Evolutionary conservation across 2,113 vertebrate genomes (phyloP), one percentile per base, ranked within the genome.

Genomic region (Orthonyx spaldingii): DNA sequence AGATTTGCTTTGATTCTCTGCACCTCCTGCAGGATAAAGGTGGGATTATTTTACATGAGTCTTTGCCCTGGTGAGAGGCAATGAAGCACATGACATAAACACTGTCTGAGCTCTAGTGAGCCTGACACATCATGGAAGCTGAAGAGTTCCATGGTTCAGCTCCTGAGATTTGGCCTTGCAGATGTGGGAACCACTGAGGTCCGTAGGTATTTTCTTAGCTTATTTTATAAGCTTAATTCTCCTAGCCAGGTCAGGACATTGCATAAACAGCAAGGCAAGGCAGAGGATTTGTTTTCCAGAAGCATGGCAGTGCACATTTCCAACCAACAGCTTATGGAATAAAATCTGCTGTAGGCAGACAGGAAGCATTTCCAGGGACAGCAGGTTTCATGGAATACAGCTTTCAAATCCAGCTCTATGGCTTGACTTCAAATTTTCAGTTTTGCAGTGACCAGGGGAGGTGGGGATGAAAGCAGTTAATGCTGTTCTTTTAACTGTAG

Each of bases 1-100:
- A 64, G 22, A 49, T 49, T 72, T 60, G 24, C 37, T 42, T 12
- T 57, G 74, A 19, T 21, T 71, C 75, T 66, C 83, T 85, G 46
- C 27, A 44, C 22, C 10, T 64, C 46, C 52, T 59, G 14, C 4
- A 61, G 37, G 21, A 21, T 7, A 32, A 87, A 79, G 16, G 9
- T 1, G 55, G 42, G 70, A 50, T 30, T 24, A 14, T 49, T 70
- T 61, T 6, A 30, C n/a, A 11, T 0, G 10, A 39, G 37, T 49
- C 30, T 60, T 46, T 52, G 52, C 33, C n/a, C 5, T 8, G 42
- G 15, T 44, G 41, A 75, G n/a, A 69, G 30, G 33, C 52, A 55
- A 7, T 2, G 26, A 68, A 56, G 74, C 55, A 26, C 3, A 1
- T 0, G 21, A 16, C 7, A 10, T 0, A n/a, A n/a, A 2, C 1